Conservation (phyloP, 2,113 vertebrate genomes). For the Grantiella picta region DNA sequence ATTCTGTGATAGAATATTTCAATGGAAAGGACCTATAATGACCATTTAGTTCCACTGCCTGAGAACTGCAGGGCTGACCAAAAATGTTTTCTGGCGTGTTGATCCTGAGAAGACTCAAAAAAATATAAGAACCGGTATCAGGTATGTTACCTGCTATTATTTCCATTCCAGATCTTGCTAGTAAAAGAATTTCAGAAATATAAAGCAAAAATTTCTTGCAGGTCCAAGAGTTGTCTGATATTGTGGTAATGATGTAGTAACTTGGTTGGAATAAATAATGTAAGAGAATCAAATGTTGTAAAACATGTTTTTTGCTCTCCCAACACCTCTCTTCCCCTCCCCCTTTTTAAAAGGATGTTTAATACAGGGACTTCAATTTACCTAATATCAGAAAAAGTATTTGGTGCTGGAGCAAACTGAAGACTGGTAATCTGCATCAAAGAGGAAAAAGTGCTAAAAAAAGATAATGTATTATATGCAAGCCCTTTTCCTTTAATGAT, state of each 20-base stretch:
- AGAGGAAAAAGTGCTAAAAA: neutral
- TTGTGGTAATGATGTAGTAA: neutral
- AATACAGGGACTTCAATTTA: neutral
- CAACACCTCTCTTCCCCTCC: accelerated
- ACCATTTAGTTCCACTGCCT: neutral
- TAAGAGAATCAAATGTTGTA: neutral
- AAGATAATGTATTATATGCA: neutral
- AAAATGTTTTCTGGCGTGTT: neutral
- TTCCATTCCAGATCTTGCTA: neutral
- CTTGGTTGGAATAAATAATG: neutral
- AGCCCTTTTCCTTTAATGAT: neutral
- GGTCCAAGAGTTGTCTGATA: neutral
- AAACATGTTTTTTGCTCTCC: neutral
- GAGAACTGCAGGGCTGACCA: neutral
- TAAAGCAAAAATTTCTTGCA: neutral
- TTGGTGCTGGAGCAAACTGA: neutral
- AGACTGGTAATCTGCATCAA: neutral
- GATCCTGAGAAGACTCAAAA: neutral
- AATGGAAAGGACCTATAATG: neutral
- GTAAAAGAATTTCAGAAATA: neutral
- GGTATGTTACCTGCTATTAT: neutral
- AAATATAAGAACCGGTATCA: neutral
- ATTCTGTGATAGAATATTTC: neutral
- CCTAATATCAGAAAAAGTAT: neutral
- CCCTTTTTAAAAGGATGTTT: neutral